Conservation (phyloP, 2,113 vertebrate genomes). For the Callopanchax toddi region DNA sequence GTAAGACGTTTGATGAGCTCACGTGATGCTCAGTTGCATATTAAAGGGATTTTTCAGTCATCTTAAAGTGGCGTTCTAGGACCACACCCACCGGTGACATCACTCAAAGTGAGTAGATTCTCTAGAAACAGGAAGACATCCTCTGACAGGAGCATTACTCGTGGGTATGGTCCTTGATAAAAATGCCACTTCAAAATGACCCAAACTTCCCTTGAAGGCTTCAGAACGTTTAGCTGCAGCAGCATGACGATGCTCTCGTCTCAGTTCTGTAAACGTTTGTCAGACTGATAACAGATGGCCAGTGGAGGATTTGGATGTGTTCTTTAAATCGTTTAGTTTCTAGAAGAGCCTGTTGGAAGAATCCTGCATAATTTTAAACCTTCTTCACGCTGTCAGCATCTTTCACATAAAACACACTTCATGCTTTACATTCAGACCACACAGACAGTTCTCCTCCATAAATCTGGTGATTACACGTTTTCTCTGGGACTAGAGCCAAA, state of each 20-base stretch:
- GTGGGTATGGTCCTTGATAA: too few species aligned
- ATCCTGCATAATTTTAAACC: neutral
- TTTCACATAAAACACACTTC: neutral
- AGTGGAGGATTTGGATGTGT: neutral
- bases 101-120: too few species aligned
- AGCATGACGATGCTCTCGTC: neutral
- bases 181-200: too few species aligned
- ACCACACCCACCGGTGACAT: too few species aligned
- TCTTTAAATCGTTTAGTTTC: neutral
- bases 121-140: too few species aligned
- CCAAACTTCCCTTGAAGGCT: too few species aligned
- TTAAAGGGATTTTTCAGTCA: constrained; percentile 1
- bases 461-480: neutral
- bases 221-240: too few species aligned
- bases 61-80: too few species aligned
- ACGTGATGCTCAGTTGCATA: constrained; percentile 15
- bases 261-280: neutral
- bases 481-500: neutral
- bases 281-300: neutral
- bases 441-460: neutral
- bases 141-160: too few species aligned
- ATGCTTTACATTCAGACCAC: neutral
- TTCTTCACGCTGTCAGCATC: neutral
- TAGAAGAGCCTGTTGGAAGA: neutral
- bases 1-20: constrained; percentile 61